Evolutionary conservation across 2,797 vertebrate species (phyloP), one percentile per base, ranked within the genome.

Genomic region (Merluccius polli): DNA sequence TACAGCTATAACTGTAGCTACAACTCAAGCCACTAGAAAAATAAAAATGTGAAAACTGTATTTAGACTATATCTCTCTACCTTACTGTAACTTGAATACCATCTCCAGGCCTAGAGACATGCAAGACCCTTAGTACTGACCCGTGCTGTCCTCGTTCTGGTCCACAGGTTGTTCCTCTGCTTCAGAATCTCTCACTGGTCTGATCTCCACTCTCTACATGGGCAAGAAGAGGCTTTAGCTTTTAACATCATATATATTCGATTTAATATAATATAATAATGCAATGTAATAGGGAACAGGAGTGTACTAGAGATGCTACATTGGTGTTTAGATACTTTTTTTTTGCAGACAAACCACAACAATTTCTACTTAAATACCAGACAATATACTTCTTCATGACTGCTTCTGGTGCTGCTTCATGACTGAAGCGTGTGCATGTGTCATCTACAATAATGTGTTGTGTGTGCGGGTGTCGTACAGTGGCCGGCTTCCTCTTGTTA

Each of bases 401-500:
- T 18, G 16, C 44, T 52, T 52, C 44, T 21, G 44, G 44, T n/a
- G n/a, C n/a, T n/a, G n/a, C n/a, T n/a, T n/a, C n/a, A n/a, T n/a
- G n/a, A n/a, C 16, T 52, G 44, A 18, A 18, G 44, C 44, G 44
- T 52, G 44, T 21, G 18, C 44, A 52, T 48, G 21, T 24, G 52
- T 59, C 52, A 21, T 6, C n/a, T 6, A 29, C 2, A 10, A 35
- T 44, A 44, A 5, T 15, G 71, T 74, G 1, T 72, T n/a, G 48
- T 30, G 29, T 29, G 30, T 31, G 9, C 18, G 27, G 1, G 35
- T 72, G 29, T 78, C 92, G 92, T 85, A 94, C 93, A 6, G 65
- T 83, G 71, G 75, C 77, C 11, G 78, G 77, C 67, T 86, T 87
- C 84, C 89, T 90, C 89, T 79, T 94, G 84, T 89, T 87, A 75